phyloP scores from a whole-genome alignment of 2,113 vertebrate genomes.

The Stictonetta naevosa region DNA sequence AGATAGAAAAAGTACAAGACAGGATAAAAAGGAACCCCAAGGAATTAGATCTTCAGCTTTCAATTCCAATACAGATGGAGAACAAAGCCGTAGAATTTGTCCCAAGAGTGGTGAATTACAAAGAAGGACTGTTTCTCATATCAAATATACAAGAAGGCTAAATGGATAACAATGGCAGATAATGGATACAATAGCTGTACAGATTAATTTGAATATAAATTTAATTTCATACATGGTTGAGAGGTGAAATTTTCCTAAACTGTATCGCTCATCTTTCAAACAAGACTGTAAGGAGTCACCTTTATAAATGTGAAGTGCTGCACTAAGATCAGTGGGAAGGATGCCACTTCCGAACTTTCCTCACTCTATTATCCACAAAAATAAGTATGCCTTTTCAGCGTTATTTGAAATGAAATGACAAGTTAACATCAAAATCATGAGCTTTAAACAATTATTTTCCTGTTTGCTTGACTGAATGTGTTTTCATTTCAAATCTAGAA shows the following conservation, averaged over 20 bases:
- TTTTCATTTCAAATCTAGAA: background rate
- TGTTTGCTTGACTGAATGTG: background rate
- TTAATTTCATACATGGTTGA: constrained; percentile 12
- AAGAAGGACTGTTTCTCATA: background rate
- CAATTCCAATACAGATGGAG: background rate
- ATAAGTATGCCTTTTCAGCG: rapidly evolving
- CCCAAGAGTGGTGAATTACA: background rate
- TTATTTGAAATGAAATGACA: background rate
- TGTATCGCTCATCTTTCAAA: background rate
- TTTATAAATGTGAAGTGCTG: background rate
- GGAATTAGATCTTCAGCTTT: background rate
- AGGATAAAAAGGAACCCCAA: background rate
- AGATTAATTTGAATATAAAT: constrained; percentile 24
- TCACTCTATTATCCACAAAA: background rate
- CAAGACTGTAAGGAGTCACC: background rate
- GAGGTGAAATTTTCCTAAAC: background rate
- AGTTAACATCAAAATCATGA: background rate
- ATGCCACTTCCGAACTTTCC: background rate
- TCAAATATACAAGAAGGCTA: background rate
- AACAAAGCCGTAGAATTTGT: background rate
- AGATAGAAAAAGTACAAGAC: background rate
- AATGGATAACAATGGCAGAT: background rate
- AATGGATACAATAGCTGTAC: background rate
- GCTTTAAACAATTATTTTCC: background rate
- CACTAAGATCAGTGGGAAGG: background rate